Evolutionary conservation across 1,140 invertebrate genomes (phyloP), one percentile per base, ranked within the genome.

Genomic region (Xylocopa sonorina): DNA sequence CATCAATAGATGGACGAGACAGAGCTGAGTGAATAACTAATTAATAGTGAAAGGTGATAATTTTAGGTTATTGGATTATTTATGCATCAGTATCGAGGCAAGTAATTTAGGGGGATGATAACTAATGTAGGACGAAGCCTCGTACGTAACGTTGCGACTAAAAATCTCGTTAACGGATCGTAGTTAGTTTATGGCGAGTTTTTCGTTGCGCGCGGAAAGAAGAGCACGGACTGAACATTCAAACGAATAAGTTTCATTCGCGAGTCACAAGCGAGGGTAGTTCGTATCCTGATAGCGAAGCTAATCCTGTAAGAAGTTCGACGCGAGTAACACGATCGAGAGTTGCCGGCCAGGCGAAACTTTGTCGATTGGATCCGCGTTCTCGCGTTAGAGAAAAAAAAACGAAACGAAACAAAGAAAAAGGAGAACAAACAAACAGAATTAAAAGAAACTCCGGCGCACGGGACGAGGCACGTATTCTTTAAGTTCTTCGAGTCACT

Each of bases 291-390:
- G 75, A 78, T 51, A 43, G 46, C 55, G 55, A 60, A 29, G 32
- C 75, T 77, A 77, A 62, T 78, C 29, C 34, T 51, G 62, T 78
- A 71, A 71, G 43, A 69, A 78, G 51, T 78, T 78, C 14, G 32
- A 51, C 29, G n/a, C 46, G 43, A 62, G 66, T 60, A 71, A 77
- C 55, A 14, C 43, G 66, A 77, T 77, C 75, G 46, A 60, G n/a
- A 21, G 24, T 34, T 34, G 41, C 18, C 4, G 18, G 2, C 9
- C n/a, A n/a, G 6, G 16, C 0, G 10, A 14, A 77, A 77, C 75
- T 77, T 77, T 18, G 53, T 27, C 66, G 66, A 77, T 77, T 71
- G 66, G 43, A 50, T 77, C 18, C 50, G 12, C 50, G 62, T 38
- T 46, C 63, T 24, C 10, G 41, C 21, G 43, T 32, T 21, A n/a